Conservation (phyloP, 2,113 vertebrate genomes). For the Bubo scandiacus region DNA sequence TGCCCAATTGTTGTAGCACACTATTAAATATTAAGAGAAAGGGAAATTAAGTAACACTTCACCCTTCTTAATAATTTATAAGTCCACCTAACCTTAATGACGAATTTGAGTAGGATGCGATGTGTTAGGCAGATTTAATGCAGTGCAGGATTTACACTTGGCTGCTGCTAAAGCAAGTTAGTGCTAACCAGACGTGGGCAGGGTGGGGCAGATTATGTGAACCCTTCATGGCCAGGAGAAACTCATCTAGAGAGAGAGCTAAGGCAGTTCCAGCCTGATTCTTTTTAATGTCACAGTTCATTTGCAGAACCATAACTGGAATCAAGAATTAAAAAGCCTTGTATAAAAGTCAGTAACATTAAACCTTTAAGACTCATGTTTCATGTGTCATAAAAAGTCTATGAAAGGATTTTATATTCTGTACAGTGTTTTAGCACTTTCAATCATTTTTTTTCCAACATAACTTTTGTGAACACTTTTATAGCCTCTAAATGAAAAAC, state of each 20-base stretch:
- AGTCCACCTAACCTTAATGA: constrained; percentile 59
- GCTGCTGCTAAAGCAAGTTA: constrained; percentile 39
- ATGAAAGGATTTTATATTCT: constrained; percentile 88
- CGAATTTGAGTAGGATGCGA: constrained; percentile 58
- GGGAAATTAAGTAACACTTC: constrained; percentile 60
- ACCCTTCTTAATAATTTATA: constrained; percentile 58
- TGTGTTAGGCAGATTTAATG: constrained; percentile 56
- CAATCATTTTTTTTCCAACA: constrained; percentile 84
- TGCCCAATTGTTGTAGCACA: constrained; percentile 44
- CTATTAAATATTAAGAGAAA: constrained; percentile 56
- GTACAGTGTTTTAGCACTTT: constrained; percentile 85
- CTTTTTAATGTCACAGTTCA: constrained; percentile 88
- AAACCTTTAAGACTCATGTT: constrained; percentile 88
- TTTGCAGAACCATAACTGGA: constrained; percentile 86
- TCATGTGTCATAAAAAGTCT: constrained; percentile 87
- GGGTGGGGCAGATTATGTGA: constrained; percentile 60
- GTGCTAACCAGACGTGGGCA: constrained; percentile 61
- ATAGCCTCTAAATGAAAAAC: constrained; percentile 88
- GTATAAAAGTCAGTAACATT: constrained; percentile 88
- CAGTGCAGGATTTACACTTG: constrained; percentile 57
- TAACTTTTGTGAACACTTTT: constrained; percentile 89
- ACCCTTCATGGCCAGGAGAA: constrained; percentile 68
- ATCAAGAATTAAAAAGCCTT: constrained; percentile 87
- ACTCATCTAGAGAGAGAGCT: constrained; percentile 74
- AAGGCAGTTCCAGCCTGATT: constrained; percentile 79